Percentiles rank a stretch among this genome's conserved stretches.
These are phyloP conservation scores for Streptopelia turtur DNA, from an alignment of 2,797 vertebrate species.

Conservation along the genomic window DNA sequence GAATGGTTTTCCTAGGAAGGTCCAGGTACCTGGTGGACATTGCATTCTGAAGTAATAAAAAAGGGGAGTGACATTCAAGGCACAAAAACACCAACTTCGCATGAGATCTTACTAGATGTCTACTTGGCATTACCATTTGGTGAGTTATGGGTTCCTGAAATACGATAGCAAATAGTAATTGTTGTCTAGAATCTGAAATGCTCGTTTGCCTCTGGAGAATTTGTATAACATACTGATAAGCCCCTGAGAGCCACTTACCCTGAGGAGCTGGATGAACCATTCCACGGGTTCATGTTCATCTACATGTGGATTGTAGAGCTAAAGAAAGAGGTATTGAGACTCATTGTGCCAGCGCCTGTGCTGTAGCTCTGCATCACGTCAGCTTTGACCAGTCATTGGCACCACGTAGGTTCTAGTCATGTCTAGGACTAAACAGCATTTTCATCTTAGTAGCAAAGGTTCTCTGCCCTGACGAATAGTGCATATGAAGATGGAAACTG, in stretches of 20 bases:
- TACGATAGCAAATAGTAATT: background rate
- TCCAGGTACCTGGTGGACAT: conserved; percentile 70
- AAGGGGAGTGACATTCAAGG: conserved; percentile 64
- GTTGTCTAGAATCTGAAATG: background rate
- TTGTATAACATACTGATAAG: background rate
- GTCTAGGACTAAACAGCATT: background rate
- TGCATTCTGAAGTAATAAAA: conserved; percentile 69
- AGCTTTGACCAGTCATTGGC: background rate
- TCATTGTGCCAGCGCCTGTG: fast-evolving
- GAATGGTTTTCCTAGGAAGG: conserved; percentile 63
- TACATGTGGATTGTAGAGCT: background rate
- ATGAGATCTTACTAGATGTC: conserved; percentile 71
- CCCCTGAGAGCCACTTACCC: background rate
- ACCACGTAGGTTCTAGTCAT: background rate
- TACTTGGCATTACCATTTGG: conserved; percentile 71
- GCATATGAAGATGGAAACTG: background rate
- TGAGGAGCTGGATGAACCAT: background rate
- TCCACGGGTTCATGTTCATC: background rate
- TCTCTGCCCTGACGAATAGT: background rate
- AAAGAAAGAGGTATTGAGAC: background rate
- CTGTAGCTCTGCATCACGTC: background rate
- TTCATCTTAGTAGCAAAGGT: background rate
- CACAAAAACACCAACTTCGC: conserved; percentile 61
- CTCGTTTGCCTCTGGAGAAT: background rate
- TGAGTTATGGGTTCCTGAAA: conserved; percentile 32